Evolutionary conservation across 2,113 vertebrate species (phyloP), one percentile per base, ranked within the genome.

Genomic region (Lagopus muta): DNA sequence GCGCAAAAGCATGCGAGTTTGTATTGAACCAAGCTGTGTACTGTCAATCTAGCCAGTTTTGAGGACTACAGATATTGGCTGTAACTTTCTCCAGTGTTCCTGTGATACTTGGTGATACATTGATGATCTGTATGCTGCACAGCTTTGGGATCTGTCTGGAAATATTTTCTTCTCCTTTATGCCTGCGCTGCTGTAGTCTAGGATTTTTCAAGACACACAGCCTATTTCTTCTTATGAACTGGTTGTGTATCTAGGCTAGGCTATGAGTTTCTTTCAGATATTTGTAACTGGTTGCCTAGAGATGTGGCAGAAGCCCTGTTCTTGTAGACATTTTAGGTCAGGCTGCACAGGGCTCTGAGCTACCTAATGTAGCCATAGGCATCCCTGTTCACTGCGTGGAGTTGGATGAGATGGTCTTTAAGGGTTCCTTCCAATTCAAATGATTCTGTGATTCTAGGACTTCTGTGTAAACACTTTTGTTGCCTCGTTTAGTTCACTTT

Each of bases 41-140:
- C 18, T 1, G 0, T 67, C 0, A 2, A 2, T 32, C 14, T 65
- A 61, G 8, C 12, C 16, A 57, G 0, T 79, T 93, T 13, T 14
- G 45, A 47, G 21, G 13, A 24, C 18, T 28, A 6, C 12, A 65
- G 28, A 42, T 2, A 9, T 17, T 8, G 24, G 3, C 6, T 90
- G 8, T 57, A 15, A 40, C 30, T 48, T 48, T 78, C 48, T 50
- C 9, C 5, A 22, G 28, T 88, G 22, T 3, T 77, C 38, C 73
- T 72, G 4, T 69, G n/a, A 28, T 47, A 2, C 18, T 79, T 86
- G 32, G 18, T 55, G 40, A 38, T 65, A 38, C 4, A 1, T 10
- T 57, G 73, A 50, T 7, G 32, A 3, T 64, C 32, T 62, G 20
- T 28, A 18, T 1, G 1, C 9, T 50, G 48, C 22, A 47, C 6